Evolutionary conservation across 2,797 vertebrate species (phyloP).

Genomic region (Macropodus opercularis): DNA sequence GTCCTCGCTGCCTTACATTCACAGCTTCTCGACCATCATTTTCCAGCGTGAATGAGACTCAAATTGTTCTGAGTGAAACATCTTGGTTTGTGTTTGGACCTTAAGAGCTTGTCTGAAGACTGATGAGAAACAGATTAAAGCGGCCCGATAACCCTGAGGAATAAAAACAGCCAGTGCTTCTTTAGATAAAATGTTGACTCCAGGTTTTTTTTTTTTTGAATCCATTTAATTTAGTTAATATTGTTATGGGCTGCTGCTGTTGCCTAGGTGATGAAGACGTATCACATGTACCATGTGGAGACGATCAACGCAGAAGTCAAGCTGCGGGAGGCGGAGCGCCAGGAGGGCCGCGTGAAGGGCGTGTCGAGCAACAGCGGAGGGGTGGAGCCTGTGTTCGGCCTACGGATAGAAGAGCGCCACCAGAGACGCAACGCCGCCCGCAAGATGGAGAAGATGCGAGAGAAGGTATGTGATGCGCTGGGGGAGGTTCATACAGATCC

Average conservation of each 20-base stretch:
- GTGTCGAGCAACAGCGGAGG: slow-evolving; percentile 80
- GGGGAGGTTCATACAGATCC: no score
- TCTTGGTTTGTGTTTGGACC: slow-evolving; percentile 9
- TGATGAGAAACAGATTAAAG: slow-evolving; percentile 19
- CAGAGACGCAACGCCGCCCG: slow-evolving; percentile 96
- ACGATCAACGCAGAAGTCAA: slow-evolving; percentile 95
- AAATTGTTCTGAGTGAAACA: not conserved
- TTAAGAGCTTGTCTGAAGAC: slow-evolving; percentile 50
- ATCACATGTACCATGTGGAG: slow-evolving; percentile 98
- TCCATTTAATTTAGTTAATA: no score
- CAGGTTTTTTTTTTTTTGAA: not conserved
- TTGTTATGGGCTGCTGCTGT: slow-evolving; percentile 14
- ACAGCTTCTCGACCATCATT: slow-evolving; percentile 3
- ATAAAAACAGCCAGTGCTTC: not conserved
- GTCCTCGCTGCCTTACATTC: not conserved
- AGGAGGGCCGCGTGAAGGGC: slow-evolving; percentile 90
- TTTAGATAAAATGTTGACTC: not conserved
- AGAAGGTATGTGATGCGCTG: slow-evolving; percentile 96
- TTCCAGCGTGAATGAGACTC: not conserved
- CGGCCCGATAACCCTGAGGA: slow-evolving; percentile 21
- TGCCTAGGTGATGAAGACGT: slow-evolving; percentile 97
- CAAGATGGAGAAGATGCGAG: slow-evolving; percentile 99
- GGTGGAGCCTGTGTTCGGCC: slow-evolving; percentile 91
- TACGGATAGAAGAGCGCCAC: slow-evolving; percentile 94
- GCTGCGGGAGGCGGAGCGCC: slow-evolving; percentile 95